A percentile compares a stretch with the other conserved stretches of the same genome.
Conservation (phyloP, 2,113 vertebrate species). For the Anser brachyrhynchus region DNA sequence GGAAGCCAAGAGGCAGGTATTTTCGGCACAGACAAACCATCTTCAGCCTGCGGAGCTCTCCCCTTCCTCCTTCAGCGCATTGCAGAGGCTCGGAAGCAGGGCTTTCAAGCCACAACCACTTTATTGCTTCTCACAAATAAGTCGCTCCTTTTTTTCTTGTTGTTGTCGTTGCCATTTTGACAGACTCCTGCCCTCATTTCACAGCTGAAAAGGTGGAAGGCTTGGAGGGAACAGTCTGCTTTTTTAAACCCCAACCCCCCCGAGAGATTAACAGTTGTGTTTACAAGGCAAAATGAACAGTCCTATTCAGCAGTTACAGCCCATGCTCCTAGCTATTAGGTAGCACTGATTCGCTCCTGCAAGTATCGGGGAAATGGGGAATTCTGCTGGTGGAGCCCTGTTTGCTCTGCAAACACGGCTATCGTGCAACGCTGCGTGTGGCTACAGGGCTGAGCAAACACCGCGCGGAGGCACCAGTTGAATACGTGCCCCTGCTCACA, state of each 20-base stretch:
- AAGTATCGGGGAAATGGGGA: not conserved
- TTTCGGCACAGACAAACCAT: not conserved
- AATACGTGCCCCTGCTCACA: not conserved
- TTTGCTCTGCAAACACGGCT: conserved; percentile 47
- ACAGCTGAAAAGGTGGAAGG: not conserved
- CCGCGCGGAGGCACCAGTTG: rapidly evolving
- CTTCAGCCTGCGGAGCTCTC: rapidly evolving
- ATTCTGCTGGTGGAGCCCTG: not conserved
- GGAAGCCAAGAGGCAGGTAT: not conserved
- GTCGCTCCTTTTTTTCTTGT: not conserved
- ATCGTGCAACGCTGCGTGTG: rapidly evolving
- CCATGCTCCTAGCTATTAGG: not conserved
- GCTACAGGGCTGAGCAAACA: not conserved
- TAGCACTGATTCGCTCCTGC: not conserved
- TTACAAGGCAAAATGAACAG: conserved; percentile 17
- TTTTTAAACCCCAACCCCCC: not conserved
- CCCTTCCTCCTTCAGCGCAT: not conserved
- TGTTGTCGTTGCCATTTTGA: not conserved
- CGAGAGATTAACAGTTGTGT: not conserved
- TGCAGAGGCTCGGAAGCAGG: not conserved
- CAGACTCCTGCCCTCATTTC: not conserved
- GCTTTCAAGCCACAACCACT: not conserved
- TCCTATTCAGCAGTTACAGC: not conserved
- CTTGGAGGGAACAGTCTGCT: not conserved
- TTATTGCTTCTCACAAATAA: not conserved